phyloP scores from a whole-genome alignment of 2,113 vertebrate genomes.

The Sterrhoptilus dennistouni region DNA sequence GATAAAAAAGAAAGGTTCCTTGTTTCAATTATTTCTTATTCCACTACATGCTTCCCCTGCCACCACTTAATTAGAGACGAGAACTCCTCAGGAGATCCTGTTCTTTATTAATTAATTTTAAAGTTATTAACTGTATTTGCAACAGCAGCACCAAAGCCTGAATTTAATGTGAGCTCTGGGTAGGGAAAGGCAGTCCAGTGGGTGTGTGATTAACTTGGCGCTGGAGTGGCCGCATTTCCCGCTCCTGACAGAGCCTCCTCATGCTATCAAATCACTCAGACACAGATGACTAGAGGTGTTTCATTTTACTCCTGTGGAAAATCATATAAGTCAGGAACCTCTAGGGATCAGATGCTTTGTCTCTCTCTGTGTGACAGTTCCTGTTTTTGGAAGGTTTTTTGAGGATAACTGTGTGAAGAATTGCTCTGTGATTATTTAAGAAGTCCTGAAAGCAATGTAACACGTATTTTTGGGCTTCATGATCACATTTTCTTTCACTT shows the following conservation, averaged over 20 bases:
- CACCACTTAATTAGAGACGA: slow-evolving; percentile 38
- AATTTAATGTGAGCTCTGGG: not conserved
- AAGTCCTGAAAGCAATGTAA: not conserved
- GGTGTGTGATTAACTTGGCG: not conserved
- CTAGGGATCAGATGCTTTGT: not conserved
- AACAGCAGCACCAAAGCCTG: not conserved
- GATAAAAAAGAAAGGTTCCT: slow-evolving; percentile 48
- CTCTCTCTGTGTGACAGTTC: not conserved
- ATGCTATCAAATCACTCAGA: not conserved
- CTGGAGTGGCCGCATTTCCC: not conserved
- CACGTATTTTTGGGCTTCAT: not conserved
- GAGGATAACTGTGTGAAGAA: not conserved
- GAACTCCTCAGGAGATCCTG: slow-evolving; percentile 21
- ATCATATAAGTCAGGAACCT: not conserved
- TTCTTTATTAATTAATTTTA: slow-evolving; percentile 50
- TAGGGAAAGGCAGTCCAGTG: not conserved
- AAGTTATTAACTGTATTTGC: not conserved
- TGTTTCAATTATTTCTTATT: slow-evolving; percentile 60
- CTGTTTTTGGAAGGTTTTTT: not conserved
- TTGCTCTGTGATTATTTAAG: not conserved
- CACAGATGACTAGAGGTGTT: not conserved
- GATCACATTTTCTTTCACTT: not conserved
- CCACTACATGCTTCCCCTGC: not conserved
- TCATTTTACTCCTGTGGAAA: not conserved
- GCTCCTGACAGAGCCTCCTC: not conserved